Base-by-base conservation (phyloP, 2,797 vertebrate genomes). In the Microctenopoma lineatum region DNA sequence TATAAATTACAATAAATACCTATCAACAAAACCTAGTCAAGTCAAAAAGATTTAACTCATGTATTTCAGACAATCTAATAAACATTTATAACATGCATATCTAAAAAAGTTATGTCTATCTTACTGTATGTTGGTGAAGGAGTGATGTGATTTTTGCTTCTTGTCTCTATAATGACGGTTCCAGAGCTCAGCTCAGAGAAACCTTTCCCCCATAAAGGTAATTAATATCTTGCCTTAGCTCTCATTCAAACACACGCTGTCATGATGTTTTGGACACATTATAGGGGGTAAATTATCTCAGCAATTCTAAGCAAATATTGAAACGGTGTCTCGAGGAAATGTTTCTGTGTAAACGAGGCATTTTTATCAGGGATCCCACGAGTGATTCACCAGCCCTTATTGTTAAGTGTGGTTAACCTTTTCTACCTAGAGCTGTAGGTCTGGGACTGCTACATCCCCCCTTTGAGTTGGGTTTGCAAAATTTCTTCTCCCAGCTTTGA, bases 381-480 rank as follows among this genome's bases (percentile, higher is more conserved):
- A 79, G 70, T 77, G 81, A 83, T 88, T 87, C 66, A 56, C 54
- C 47, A 25, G 58, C 59, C 54, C 60, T 55, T 63, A 58, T 90
- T 90, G 78, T 91, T 83, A 76, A 79, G 62, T 81, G 77, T 81
- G 89, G 89, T 90, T 87, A 80, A 87, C 90, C 87, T 81, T 86
- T 88, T 92, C 21, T 88, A 84, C 84, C 70, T 80, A 10, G 60
- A 63, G 60, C 63, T 89, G 74, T 77, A 67, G 69, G 65, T 77
- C 60, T 14, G 59, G 50, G 74, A 81, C 69, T 69, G 47, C 56
- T 32, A 34, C 5, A 34, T 45, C 39, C 38, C 29, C 21, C 18
- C n/a, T 59, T 50, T 13, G 36, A 68, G 75, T 58, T 52, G 39
- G 71, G 66, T 77, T 79, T 84, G 71, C 16, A 66, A 73, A 90